Evolutionary conservation across 1,140 invertebrate genomes (phyloP).

Genomic region (Amphibalanus amphitrite): DNA sequence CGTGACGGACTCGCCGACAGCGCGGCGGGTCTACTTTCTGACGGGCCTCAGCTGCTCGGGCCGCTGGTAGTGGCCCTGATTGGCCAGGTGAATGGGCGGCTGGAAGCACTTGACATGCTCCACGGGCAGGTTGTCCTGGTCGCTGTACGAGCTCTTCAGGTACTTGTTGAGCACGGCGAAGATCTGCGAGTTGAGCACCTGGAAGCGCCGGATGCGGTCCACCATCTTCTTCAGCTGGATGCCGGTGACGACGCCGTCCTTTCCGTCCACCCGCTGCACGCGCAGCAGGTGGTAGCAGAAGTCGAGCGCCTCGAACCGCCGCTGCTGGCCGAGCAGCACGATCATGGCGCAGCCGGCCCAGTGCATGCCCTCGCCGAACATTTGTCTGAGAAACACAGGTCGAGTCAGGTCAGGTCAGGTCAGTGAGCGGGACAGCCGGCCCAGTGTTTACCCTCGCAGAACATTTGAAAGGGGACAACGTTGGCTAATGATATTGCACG

Average conservation of each 20-base stretch:
- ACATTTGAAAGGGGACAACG: too few species aligned
- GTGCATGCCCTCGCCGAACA: slow-evolving; percentile 96
- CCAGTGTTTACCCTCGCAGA: too few species aligned
- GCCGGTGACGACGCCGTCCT: slow-evolving; percentile 87
- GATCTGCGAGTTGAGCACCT: slow-evolving; percentile 96
- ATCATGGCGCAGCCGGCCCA: slow-evolving; percentile 99
- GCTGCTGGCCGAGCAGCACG: slow-evolving; percentile 84
- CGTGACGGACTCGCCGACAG: too few species aligned
- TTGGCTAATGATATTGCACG: too few species aligned
- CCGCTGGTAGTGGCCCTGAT: slow-evolving; percentile 21
- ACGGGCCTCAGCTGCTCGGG: slow-evolving; percentile 9
- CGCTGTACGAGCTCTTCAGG: slow-evolving; percentile 52
- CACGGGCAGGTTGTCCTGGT: slow-evolving; percentile 67
- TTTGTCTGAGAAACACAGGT: slow-evolving; percentile 44
- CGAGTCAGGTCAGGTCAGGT: too few species aligned
- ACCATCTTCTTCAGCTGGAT: slow-evolving; percentile 93
- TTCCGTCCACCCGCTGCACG: slow-evolving; percentile 90
- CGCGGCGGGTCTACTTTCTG: not conserved
- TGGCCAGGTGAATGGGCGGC: slow-evolving; percentile 62
- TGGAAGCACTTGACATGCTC: slow-evolving; percentile 95
- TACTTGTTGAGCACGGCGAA: slow-evolving; percentile 95
- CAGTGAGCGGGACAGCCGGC: too few species aligned
- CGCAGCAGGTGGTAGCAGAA: slow-evolving; percentile 96
- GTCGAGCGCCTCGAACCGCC: slow-evolving; percentile 92
- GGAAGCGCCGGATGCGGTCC: slow-evolving; percentile 89